phyloP scores from a whole-genome alignment of 1,140 invertebrate genomes.

The Ceratitis capitata region DNA sequence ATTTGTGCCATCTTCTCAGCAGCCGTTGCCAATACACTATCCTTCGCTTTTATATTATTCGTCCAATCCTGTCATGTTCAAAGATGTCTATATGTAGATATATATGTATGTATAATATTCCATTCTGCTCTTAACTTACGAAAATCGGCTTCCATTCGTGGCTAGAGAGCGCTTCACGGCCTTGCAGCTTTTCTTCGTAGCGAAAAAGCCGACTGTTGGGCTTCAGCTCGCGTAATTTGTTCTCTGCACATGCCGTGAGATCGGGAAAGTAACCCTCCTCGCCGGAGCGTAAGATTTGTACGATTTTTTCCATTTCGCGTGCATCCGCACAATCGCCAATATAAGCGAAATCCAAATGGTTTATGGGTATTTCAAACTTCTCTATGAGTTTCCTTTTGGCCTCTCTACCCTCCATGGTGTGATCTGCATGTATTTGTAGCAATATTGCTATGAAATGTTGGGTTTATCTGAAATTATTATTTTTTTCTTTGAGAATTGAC shows the following conservation, averaged over 20 bases:
- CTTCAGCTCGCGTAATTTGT: conserved; percentile 67
- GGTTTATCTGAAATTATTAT: not conserved
- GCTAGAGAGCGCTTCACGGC: conserved; percentile 46
- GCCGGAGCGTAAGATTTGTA: conserved; percentile 72
- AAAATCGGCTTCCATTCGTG: conserved; percentile 63
- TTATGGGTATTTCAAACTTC: conserved; percentile 71
- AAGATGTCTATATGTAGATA: not conserved
- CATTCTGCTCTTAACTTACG: conserved; percentile 42
- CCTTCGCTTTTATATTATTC: conserved; percentile 65
- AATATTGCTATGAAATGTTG: not conserved
- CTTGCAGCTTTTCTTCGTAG: conserved; percentile 64
- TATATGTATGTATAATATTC: not conserved
- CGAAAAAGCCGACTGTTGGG: conserved; percentile 69
- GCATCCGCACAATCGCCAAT: conserved; percentile 68
- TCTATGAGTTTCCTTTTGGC: conserved; percentile 59
- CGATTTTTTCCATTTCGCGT: conserved; percentile 71
- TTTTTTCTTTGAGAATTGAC: not conserved
- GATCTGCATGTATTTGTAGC: not conserved
- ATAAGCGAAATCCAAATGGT: conserved; percentile 71
- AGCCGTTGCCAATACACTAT: conserved; percentile 53
- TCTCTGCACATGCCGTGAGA: conserved; percentile 68
- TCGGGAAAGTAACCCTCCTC: conserved; percentile 76
- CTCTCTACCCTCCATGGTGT: not conserved
- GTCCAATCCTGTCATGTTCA: conserved; percentile 64
- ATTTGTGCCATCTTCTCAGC: not conserved